Evolutionary conservation across 1,140 invertebrate genomes (phyloP).

Genomic region (Meloidogyne exigua): DNA sequence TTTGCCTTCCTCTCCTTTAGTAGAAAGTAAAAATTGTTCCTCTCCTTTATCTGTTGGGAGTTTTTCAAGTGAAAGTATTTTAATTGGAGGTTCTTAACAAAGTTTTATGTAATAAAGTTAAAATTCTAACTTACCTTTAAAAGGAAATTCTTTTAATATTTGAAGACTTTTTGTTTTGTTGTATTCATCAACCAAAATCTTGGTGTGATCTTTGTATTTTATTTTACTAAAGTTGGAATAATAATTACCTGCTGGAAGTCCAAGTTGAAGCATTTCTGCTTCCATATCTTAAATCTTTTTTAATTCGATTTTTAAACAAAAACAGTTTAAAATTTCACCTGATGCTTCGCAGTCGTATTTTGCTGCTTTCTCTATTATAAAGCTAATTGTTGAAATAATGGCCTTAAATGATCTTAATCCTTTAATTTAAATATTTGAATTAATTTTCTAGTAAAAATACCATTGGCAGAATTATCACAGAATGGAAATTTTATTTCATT

Average conservation of each 20-base stretch:
- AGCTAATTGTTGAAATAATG: constrained; percentile 40
- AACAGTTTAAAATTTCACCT: neutral
- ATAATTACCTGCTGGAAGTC: constrained; percentile 29
- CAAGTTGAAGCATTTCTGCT: constrained; percentile 48
- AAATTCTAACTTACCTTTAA: constrained; percentile 10
- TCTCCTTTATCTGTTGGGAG: neutral
- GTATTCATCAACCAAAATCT: constrained; percentile 31
- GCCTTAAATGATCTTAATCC: constrained; percentile 40
- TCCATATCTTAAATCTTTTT: constrained; percentile 43
- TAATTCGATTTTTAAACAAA: too few species aligned
- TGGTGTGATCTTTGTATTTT: constrained; percentile 29
- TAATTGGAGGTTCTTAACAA: neutral
- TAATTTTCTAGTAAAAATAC: neutral
- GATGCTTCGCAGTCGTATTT: constrained; percentile 41
- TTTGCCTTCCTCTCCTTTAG: neutral
- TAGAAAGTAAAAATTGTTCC: neutral
- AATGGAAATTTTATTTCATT: neutral
- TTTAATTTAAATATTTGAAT: constrained; percentile 21
- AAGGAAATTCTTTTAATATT: constrained; percentile 1
- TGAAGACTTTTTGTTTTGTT: neutral
- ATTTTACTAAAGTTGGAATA: neutral
- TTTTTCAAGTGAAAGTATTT: neutral
- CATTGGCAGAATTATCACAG: neutral
- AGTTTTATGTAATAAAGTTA: too few species aligned
- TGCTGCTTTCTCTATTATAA: constrained; percentile 47